These are phyloP conservation scores for Antennarius maculatus DNA, from an alignment of 2,797 vertebrate species.

Conservation along the genomic window DNA sequence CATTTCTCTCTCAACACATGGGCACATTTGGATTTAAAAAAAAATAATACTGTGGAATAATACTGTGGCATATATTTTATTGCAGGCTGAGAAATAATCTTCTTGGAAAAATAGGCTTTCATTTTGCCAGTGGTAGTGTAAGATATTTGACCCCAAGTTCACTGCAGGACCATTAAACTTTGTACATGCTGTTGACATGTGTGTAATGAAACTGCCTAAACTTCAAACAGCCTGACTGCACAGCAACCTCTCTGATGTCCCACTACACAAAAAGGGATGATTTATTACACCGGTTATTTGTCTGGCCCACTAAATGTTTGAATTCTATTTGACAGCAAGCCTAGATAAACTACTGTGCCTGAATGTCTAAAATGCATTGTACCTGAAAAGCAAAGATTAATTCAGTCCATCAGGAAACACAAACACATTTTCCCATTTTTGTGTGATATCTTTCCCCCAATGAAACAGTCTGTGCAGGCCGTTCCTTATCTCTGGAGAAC, in stretches of 20 bases:
- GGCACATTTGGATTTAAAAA: constrained; percentile 53
- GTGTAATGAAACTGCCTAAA: constrained; percentile 75
- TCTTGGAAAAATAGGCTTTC: constrained; percentile 63
- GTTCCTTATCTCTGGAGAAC: constrained; percentile 47
- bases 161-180: constrained; percentile 68
- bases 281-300: constrained; percentile 74
- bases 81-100: constrained; percentile 63
- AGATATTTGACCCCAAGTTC: constrained; percentile 53
- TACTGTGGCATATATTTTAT: constrained; percentile 55
- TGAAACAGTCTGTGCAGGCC: constrained; percentile 29
- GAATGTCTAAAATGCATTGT: constrained; percentile 57
- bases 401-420: constrained; percentile 65
- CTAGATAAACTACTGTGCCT: constrained; percentile 66
- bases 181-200: constrained; percentile 72
- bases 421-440: constrained; percentile 37
- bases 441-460: constrained; percentile 24
- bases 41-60: constrained; percentile 38
- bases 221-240: constrained; percentile 66
- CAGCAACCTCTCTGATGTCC: constrained; percentile 48
- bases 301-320: constrained; percentile 69
- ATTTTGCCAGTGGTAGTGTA: constrained; percentile 56
- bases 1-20: constrained; percentile 69
- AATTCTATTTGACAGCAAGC: constrained; percentile 66
- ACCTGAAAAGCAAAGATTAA: constrained; percentile 76
- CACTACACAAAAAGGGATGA: constrained; percentile 62